Evolutionary conservation across 2,113 vertebrate genomes (phyloP).

Genomic region (Alligator sinensis): DNA sequence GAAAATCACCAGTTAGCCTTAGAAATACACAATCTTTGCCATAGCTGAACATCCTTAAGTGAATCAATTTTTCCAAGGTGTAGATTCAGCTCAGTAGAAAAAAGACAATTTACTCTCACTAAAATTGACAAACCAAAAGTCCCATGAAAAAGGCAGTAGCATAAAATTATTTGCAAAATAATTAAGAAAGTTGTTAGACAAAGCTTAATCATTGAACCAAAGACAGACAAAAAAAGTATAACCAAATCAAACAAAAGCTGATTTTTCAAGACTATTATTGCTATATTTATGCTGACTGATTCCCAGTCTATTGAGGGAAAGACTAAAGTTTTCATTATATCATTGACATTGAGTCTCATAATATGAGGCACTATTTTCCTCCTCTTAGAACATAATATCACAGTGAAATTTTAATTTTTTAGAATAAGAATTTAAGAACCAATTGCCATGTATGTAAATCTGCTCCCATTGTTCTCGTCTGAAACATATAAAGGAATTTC

Average conservation of each 20-base stretch:
- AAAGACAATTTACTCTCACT: neutral
- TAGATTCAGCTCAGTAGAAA: neutral
- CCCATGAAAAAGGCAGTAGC: too few relatives aligned
- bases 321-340: neutral
- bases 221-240: neutral
- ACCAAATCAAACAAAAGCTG: neutral
- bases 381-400: neutral
- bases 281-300: neutral
- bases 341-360: neutral
- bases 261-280: neutral
- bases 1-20: conserved; percentile 9
- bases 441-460: neutral
- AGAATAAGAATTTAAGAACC: neutral
- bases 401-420: neutral
- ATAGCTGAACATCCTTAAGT: neutral
- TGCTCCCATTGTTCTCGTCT: neutral
- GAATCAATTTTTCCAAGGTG: neutral
- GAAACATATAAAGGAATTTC: neutral
- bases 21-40: neutral
- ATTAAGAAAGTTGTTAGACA: neutral
- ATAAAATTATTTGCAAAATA: neutral
- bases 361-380: neutral
- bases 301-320: neutral
- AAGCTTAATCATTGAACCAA: neutral
- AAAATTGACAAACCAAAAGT: neutral